Evolutionary conservation across 2,113 vertebrate species (phyloP).

Genomic region (Zeus faber): DNA sequence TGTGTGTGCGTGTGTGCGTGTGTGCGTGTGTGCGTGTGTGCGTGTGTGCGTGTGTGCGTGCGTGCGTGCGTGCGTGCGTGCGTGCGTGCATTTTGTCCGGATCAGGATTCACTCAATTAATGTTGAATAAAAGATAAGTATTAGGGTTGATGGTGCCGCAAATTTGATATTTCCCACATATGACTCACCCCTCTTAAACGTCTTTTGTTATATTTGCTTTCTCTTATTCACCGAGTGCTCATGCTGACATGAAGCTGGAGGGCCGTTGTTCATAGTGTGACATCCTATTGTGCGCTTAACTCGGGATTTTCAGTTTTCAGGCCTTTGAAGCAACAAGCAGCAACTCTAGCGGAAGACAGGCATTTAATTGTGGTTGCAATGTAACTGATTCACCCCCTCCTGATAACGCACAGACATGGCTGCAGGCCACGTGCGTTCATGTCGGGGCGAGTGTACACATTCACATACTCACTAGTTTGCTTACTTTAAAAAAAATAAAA

Average conservation of each 20-base stretch:
- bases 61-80: background rate
- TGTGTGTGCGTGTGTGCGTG: background rate
- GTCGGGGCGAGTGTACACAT: background rate
- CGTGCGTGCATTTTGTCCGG: background rate
- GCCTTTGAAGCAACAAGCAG: background rate
- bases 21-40: background rate
- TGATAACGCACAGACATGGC: too few relatives aligned
- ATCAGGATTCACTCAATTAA: background rate
- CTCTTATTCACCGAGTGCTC: background rate
- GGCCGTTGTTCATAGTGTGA: background rate
- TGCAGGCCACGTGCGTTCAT: background rate
- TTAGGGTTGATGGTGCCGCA: too few relatives aligned
- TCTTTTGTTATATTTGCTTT: background rate
- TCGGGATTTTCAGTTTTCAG: background rate
- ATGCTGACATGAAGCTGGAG: background rate
- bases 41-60: background rate
- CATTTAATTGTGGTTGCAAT: constrained; percentile 12
- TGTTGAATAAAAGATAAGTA: background rate
- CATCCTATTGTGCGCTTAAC: background rate
- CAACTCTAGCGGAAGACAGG: constrained; percentile 6
- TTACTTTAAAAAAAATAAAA: too few relatives aligned
- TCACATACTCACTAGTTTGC: background rate
- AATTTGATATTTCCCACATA: background rate
- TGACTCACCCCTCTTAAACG: background rate
- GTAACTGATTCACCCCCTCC: constrained; percentile 2